Evolutionary conservation across 2,797 vertebrate species (phyloP), one percentile per base, ranked within the genome.

Genomic region (Gallirallus australis): DNA sequence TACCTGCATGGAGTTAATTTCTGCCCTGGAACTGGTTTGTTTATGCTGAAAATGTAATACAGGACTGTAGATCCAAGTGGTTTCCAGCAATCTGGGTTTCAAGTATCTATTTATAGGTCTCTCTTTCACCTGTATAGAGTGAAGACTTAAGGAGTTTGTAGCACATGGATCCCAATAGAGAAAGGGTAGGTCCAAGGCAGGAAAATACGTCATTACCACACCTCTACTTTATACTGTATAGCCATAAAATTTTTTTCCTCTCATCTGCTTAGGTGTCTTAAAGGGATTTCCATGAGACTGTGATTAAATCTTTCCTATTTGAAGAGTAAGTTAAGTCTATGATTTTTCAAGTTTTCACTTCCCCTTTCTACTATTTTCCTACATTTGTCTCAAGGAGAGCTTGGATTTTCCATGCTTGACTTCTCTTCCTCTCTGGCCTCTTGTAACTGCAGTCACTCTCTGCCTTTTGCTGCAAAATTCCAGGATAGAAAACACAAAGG

Each of bases 291-390:
- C 63, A 56, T n/a, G 64, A 75, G 23, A 48, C 35, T 9, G 35
- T 48, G 52, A 52, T 65, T 53, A 65, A 87, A 85, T 73, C 9
- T 4, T 66, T 37, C 11, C 3, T 33, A 6, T 52, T 18, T 52
- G 57, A 71, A 71, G 80, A 39, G 13, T 7, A 57, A 0, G 0
- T 25, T 63, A 33, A 17, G 8, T 7, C 12, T 45, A 7, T 33
- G 30, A 56, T 25, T 78, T 90, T 85, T 54, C 50, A 69, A 76
- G 16, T 16, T 73, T 73, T 73, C 21, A 1, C 17, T 75, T 80
- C 37, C 25, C 45, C 80, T 70, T 70, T 72, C 21, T 72, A 28
- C 78, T 69, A 28, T 79, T 64, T 88, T 64, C n/a, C 45, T 37
- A 18, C 21, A 19, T 47, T 82, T 52, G 77, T 21, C 37, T 77